Conservation (phyloP, 2,888 invertebrate species). For the Lithophane semibrunnea region DNA sequence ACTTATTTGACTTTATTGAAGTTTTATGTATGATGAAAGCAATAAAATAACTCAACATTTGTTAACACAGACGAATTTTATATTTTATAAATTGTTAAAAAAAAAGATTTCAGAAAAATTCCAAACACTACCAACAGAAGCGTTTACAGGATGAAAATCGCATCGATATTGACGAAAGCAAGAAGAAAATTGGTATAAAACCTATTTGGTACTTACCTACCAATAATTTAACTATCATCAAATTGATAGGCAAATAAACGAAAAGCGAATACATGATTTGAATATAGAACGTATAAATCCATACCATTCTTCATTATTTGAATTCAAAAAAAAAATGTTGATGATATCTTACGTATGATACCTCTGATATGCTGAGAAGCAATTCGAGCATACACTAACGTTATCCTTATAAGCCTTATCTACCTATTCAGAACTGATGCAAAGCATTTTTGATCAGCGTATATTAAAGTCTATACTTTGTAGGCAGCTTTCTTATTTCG, state of each 20-base stretch:
- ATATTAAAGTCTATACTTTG: slow-evolving; percentile 14
- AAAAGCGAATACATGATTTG: background rate
- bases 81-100: background rate
- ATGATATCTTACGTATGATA: no score
- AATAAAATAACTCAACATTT: slow-evolving; percentile 6
- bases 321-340: background rate
- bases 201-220: background rate
- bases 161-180: no score
- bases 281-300: background rate
- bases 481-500: slow-evolving; percentile 26
- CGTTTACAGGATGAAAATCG: background rate
- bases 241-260: background rate
- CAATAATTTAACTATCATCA: background rate
- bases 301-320: background rate
- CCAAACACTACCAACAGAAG: background rate
- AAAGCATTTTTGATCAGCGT: slow-evolving; percentile 16
- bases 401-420: background rate
- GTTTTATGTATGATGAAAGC: slow-evolving; percentile 13
- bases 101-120: background rate
- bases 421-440: background rate
- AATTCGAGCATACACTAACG: slow-evolving; percentile 17
- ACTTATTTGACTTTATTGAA: slow-evolving; percentile 23
- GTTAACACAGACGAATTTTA: background rate
- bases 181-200: background rate
- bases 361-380: background rate